Evolutionary conservation across 2,888 invertebrate genomes (phyloP), one percentile per base, ranked within the genome.

Genomic region (Drosophila niveifrons): DNA sequence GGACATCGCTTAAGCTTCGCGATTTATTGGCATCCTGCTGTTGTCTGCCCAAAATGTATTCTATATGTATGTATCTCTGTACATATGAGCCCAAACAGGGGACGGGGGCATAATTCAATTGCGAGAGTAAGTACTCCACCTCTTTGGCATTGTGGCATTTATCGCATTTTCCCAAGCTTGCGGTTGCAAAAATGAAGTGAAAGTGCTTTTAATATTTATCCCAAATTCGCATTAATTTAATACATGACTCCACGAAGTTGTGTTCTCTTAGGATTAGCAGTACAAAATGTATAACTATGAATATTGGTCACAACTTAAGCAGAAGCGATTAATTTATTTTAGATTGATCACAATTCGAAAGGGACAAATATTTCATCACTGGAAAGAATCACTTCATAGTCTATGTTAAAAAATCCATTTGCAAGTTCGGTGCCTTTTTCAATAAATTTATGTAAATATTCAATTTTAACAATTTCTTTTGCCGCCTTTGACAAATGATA

Each of bases 381-480:
- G 23, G 6, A 23, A 23, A 23, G 6, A 6, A 23, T 23, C 23
- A 23, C 23, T 23, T 23, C 23, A 6, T 23, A 23, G 23, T 1
- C 23, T 23, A 23, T 23, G 23, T 23, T 23, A 6, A 36, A 36
- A 36, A 4, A n/a, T 36, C n/a, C 2, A 3, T 55, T 61, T 44
- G 59, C 67, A 29, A 53, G 36, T 59, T 47, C 50, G 57, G 47
- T 64, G 78, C 65, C 75, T 73, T 66, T 78, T 84, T 80, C 85
- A 84, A 85, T 88, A 85, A 85, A 88, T 82, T 87, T 85, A 85
- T 85, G 88, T 80, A 87, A 88, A 85, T 88, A 85, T 85, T 85
- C 82, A 85, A 87, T 88, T 88, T 77, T 70, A 68, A 61, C 58
- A 72, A 72, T 74, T 83, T 69, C 72, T 70, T 76, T 72, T 48